Base-by-base conservation (phyloP, 2,113 vertebrate species). In the Hoplias malabaricus region DNA sequence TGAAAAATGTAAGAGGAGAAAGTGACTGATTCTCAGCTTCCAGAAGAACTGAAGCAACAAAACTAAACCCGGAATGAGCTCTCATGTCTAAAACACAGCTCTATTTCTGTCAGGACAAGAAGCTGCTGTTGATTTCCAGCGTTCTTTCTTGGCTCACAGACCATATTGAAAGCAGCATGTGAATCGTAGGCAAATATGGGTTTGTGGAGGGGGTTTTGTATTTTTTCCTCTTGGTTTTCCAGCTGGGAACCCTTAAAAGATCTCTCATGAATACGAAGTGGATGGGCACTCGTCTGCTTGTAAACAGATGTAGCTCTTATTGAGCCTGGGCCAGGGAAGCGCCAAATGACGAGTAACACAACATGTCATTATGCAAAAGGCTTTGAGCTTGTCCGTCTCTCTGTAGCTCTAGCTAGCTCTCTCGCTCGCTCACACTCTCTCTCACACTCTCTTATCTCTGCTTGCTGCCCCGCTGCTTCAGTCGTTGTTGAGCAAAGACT, bases 311-410 rank as follows among this genome's bases (percentile, higher is more conserved):
- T 75, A 80, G 73, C 43, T 73, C 80, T 76, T 80, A 74, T 68
- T 54, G 76, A 59, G 71, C 53, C 59, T 48, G 67, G 73, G 66
- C 80, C 82, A 77, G 69, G 27, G 48, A 81, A 65, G 57, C 31
- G 66, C 59, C 72, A 71, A 82, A 68, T 31, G 53, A 75, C 76
- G 68, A 78, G 80, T 75, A 84, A 86, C 81, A 80, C 72, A 84
- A 86, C 81, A 80, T 80, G 79, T 83, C 73, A 84, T 86, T 86
- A 85, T 82, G 79, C 79, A 80, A 83, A 83, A 80, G 78, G 77
- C 71, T 73, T 73, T 80, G 65, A 73, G 71, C 79, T 36, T 27
- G 46, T 48, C 62, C 65, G 38, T 57, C 72, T 53, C 59, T 81
- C 73, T 14, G 34, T 61, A 63, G 59, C 70, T 50, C 54, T 31